Conservation (phyloP, 2,113 vertebrate species). For the Callipepla californica region DNA sequence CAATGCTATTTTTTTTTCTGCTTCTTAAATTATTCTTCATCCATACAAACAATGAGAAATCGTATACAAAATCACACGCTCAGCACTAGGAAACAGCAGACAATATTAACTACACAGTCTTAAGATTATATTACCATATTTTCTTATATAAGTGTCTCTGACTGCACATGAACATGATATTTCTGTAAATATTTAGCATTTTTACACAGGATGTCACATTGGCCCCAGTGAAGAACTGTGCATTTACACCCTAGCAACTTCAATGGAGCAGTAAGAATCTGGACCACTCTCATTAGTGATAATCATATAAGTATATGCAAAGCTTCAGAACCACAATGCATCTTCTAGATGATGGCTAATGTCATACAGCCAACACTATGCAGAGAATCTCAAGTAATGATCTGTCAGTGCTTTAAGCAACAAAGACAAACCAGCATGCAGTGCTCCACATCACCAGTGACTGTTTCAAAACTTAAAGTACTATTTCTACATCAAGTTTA, state of each 20-base stretch:
- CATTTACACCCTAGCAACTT: neutral
- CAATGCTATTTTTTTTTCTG: neutral
- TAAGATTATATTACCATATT: no score
- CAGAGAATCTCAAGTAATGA: neutral
- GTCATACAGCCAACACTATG: fast-evolving
- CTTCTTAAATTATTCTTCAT: neutral
- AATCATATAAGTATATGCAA: neutral
- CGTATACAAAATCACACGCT: neutral
- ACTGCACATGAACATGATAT: neutral
- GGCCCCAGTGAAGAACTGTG: neutral
- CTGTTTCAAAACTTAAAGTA: neutral
- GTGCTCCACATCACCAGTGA: neutral
- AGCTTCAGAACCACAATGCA: neutral
- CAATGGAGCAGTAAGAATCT: neutral
- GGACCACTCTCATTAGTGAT: neutral
- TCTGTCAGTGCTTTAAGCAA: neutral
- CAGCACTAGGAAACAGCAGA: neutral
- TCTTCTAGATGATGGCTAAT: no score
- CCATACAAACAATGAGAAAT: fast-evolving
- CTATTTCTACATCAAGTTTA: neutral
- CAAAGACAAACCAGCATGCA: neutral
- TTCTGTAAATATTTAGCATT: neutral
- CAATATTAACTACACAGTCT: fast-evolving
- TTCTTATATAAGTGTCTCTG: neutral
- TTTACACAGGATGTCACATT: neutral